These are phyloP conservation scores for Albula glossodonta DNA, from an alignment of 2,113 vertebrate genomes.

Conservation along the genomic window DNA sequence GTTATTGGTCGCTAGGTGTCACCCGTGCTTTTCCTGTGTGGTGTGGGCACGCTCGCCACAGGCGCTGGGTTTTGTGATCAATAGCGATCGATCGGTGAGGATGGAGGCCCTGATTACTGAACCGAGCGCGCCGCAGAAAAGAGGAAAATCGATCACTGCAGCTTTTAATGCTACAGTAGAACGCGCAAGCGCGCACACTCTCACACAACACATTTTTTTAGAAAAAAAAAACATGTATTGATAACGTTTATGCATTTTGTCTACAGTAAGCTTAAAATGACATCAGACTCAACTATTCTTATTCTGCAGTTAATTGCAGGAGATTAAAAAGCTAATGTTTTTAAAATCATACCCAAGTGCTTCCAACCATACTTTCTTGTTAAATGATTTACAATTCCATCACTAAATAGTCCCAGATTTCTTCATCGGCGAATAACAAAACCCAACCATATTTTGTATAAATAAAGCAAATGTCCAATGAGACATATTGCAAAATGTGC, in stretches of 20 bases:
- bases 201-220: constrained; percentile 36
- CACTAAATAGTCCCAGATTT: neutral
- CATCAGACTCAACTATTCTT: neutral
- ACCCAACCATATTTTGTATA: neutral
- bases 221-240: neutral
- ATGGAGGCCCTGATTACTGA: constrained; percentile 80
- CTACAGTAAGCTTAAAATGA: neutral
- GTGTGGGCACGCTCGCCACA: constrained; percentile 64
- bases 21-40: constrained; percentile 59
- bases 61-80: constrained; percentile 76
- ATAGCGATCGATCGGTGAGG: constrained; percentile 78
- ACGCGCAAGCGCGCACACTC: constrained; percentile 42
- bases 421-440: neutral
- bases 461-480: neutral
- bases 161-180: constrained; percentile 79
- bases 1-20: constrained; percentile 65
- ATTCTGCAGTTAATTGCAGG: neutral
- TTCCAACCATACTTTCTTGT: neutral
- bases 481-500: neutral
- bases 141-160: constrained; percentile 76
- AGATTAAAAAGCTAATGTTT: neutral
- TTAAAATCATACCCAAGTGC: neutral
- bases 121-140: constrained; percentile 73
- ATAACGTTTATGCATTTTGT: neutral
- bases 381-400: neutral